A percentile compares a stretch with the other conserved stretches of the same genome.
These are phyloP conservation scores for Lottia gigantea DNA, from an alignment of 2,888 invertebrate genomes.

Conservation along the genomic window DNA sequence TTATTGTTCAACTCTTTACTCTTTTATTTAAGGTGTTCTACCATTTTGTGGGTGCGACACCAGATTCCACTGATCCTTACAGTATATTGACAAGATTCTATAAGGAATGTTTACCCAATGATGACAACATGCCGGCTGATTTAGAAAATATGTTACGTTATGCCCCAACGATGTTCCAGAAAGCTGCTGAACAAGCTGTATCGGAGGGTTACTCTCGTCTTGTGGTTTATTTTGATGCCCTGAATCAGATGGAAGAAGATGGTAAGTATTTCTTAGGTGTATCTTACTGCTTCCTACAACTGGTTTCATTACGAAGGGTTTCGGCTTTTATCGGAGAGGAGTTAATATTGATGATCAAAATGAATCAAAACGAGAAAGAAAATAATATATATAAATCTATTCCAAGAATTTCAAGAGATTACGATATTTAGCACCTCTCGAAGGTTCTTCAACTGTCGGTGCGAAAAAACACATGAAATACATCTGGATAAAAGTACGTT, in stretches of 20 bases:
- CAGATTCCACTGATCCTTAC: constrained; percentile 40
- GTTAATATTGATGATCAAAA: too few relatives aligned
- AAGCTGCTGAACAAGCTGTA: constrained; percentile 24
- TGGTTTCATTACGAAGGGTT: background rate
- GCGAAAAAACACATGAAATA: too few relatives aligned
- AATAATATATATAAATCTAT: too few relatives aligned
- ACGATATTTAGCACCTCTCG: too few relatives aligned
- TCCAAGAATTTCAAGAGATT: too few relatives aligned
- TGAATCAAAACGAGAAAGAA: too few relatives aligned
- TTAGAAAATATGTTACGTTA: constrained; percentile 36
- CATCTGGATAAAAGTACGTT: too few relatives aligned
- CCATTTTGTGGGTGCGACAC: constrained; percentile 46
- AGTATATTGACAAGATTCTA: constrained; percentile 38
- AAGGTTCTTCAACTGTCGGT: too few relatives aligned
- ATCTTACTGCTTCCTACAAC: background rate
- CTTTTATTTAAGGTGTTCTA: constrained; percentile 36
- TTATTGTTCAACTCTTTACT: too few relatives aligned
- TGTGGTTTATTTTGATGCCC: constrained; percentile 40
- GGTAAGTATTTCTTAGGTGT: constrained; percentile 20
- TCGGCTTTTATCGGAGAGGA: too few relatives aligned
- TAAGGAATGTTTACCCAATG: constrained; percentile 35
- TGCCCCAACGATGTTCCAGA: constrained; percentile 36
- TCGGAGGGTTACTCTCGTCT: constrained; percentile 30
- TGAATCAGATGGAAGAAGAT: constrained; percentile 48
- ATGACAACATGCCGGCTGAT: constrained; percentile 36